These are phyloP conservation scores for Amyelois transitella DNA, from an alignment of 1,140 invertebrate genomes.

Conservation along the genomic window DNA sequence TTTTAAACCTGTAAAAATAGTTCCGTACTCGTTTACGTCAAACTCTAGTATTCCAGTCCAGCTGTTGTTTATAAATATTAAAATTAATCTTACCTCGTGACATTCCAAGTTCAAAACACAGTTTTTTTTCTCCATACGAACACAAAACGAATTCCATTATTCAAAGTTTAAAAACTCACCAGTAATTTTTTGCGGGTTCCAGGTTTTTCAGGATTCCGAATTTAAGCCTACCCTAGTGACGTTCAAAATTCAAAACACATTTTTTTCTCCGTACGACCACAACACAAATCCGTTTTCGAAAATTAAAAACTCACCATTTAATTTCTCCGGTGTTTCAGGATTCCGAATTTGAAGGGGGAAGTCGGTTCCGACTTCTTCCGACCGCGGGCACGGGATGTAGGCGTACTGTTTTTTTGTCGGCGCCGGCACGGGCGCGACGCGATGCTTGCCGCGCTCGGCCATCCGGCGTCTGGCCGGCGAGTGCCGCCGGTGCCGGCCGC, in stretches of 20 bases:
- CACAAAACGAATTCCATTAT: too few species aligned
- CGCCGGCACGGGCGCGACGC: constrained; percentile 69
- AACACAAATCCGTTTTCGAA: background rate
- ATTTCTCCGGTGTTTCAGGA: constrained; percentile 44
- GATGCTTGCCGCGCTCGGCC: constrained; percentile 64
- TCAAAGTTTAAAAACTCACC: too few species aligned
- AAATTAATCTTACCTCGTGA: background rate
- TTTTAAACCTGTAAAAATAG: background rate
- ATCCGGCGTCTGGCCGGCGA: constrained; percentile 60
- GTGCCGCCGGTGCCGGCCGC: constrained; percentile 27
- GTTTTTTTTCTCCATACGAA: too few species aligned
- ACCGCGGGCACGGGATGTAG: constrained; percentile 75
- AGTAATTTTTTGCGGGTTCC: too few species aligned
- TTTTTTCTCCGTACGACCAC: too few species aligned
- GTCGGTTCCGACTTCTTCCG: constrained; percentile 74
- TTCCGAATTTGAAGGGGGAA: constrained; percentile 46
- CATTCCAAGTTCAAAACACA: background rate
- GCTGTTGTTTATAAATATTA: background rate
- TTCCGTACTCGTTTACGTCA: background rate
- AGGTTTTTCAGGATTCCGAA: too few species aligned
- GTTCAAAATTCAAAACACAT: background rate
- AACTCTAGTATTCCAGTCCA: background rate
- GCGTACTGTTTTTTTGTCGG: constrained; percentile 74
- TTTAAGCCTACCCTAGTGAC: background rate
- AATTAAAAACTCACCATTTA: constrained; percentile 33